Percentiles rank a stretch among this genome's conserved stretches.
phyloP scores from a whole-genome alignment of 2,797 vertebrate species.

The Dromococcyx pavoninus region DNA sequence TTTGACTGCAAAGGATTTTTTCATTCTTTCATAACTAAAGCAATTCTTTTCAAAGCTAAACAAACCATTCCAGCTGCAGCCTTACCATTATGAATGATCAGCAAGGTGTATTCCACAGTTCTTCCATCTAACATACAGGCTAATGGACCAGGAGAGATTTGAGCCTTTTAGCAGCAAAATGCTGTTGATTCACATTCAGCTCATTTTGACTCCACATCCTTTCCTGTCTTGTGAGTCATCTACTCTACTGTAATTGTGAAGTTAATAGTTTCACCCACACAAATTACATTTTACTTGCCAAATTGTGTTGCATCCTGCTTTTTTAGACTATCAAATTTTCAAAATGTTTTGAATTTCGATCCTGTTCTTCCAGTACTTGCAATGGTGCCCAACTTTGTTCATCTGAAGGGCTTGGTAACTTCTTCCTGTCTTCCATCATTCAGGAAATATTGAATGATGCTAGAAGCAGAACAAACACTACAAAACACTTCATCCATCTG shows the following conservation, averaged over 20 bases:
- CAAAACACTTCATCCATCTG: background rate
- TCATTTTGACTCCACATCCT: conserved; percentile 6
- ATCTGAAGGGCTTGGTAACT: background rate
- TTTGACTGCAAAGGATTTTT: background rate
- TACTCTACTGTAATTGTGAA: conserved; percentile 29
- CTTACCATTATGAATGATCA: background rate
- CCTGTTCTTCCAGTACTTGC: background rate
- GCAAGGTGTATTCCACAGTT: background rate
- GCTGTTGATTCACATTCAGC: background rate
- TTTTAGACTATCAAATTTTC: background rate
- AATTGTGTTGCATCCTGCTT: background rate
- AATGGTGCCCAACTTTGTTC: background rate
- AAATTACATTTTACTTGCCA: conserved; percentile 1
- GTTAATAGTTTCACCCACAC: conserved; percentile 42
- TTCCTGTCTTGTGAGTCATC: conserved; percentile 42
- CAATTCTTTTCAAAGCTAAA: background rate
- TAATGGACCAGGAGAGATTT: background rate
- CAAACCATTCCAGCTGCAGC: background rate
- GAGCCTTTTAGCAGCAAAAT: background rate
- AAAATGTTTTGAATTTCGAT: conserved; percentile 17
- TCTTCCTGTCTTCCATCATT: background rate
- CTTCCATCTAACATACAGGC: background rate
- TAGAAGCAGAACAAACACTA: conserved; percentile 12
- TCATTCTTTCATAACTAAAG: background rate
- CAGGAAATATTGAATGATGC: background rate